These are phyloP conservation scores for Myotis davidii DNA, from an alignment of 2,113 vertebrate genomes.

Conservation along the genomic window DNA sequence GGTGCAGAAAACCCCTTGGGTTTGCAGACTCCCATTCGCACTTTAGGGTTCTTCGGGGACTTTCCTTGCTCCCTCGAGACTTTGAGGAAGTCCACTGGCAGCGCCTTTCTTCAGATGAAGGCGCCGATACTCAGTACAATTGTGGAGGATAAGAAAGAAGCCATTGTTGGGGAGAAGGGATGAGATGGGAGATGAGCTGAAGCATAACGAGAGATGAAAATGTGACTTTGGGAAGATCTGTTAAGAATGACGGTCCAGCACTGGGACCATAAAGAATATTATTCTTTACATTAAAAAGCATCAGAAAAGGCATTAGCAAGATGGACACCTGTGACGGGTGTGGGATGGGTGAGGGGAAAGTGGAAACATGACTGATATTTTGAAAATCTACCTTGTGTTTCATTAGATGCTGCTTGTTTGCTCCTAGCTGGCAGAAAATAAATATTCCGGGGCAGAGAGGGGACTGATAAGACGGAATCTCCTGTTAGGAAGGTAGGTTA, in stretches of 20 bases:
- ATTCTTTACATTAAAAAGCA: background rate
- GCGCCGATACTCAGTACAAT: background rate
- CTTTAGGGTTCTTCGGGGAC: background rate
- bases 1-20: background rate
- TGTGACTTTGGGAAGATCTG: no score
- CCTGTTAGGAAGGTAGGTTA: background rate
- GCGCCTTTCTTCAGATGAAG: background rate
- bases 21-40: background rate
- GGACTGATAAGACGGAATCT: background rate
- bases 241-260: no score
- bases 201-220: no score
- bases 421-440: background rate
- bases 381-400: constrained; percentile 26
- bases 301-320: background rate
- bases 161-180: no score
- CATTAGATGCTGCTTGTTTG: background rate
- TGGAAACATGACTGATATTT: background rate
- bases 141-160: background rate
- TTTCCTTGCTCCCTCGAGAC: background rate
- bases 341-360: background rate
- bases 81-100: background rate
- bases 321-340: background rate
- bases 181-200: no score
- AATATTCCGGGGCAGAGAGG: background rate
- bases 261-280: no score